Conservation (phyloP, 2,797 vertebrate genomes). For the Loris lydekkerianus region DNA sequence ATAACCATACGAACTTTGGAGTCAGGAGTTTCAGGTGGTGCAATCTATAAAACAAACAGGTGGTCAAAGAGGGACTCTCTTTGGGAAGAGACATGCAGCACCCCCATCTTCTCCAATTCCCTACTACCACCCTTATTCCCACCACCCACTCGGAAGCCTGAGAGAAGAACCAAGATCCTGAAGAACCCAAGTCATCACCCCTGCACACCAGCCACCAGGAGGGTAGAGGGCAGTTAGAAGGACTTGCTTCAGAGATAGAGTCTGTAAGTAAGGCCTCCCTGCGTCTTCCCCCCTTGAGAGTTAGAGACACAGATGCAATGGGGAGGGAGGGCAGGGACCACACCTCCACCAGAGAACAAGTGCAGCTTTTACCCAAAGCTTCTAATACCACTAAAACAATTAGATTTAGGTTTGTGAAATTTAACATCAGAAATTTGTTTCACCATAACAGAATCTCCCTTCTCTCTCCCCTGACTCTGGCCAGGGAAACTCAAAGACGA, state of each 20-base stretch:
- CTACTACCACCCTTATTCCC: background rate
- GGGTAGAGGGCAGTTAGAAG: background rate
- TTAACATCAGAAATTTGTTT: background rate
- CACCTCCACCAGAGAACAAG: background rate
- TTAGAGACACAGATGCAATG: background rate
- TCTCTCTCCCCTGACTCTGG: background rate
- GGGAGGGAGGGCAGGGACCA: background rate
- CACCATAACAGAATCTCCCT: background rate
- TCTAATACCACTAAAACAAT: background rate
- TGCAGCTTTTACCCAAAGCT: background rate
- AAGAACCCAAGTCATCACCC: background rate
- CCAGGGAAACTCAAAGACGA: too few species aligned
- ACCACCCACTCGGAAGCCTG: background rate
- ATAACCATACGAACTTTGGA: constrained; percentile 98
- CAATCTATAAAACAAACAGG: constrained; percentile 90
- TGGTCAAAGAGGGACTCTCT: background rate
- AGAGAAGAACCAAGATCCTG: background rate
- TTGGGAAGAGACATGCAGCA: background rate
- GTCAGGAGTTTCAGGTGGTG: constrained; percentile 95
- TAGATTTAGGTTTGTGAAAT: background rate
- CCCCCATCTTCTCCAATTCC: background rate
- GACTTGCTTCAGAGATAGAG: background rate
- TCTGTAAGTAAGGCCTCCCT: background rate
- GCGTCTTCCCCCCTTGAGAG: too few species aligned
- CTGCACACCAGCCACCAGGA: background rate